phyloP scores from a whole-genome alignment of 2,888 invertebrate species.

The Drosophila histrio region DNA sequence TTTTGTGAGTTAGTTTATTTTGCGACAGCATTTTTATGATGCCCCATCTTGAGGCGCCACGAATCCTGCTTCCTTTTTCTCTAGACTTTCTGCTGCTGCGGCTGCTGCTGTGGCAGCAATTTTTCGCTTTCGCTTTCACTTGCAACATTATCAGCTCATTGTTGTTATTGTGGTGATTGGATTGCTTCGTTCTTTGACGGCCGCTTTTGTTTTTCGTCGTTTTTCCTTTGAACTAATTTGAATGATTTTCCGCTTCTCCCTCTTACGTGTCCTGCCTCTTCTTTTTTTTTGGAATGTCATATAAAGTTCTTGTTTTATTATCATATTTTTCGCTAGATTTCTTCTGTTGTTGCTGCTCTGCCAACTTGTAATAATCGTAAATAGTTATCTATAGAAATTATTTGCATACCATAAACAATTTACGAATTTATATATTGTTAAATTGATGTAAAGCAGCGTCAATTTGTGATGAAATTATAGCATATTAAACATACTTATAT shows the following conservation, averaged over 20 bases:
- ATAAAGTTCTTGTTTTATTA: slow-evolving; percentile 69
- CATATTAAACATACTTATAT: too few relatives aligned
- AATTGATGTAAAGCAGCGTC: slow-evolving; percentile 24
- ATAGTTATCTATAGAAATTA: slow-evolving; percentile 37
- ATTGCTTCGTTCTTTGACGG: slow-evolving; percentile 43
- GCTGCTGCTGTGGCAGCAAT: slow-evolving; percentile 50
- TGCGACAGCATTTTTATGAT: slow-evolving; percentile 62
- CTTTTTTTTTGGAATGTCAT: slow-evolving; percentile 4
- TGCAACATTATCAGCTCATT: slow-evolving; percentile 64
- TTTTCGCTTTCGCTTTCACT: slow-evolving; percentile 54
- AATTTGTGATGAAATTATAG: too few relatives aligned
- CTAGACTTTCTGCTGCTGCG: slow-evolving; percentile 9
- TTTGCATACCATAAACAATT: slow-evolving; percentile 42
- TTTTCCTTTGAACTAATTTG: slow-evolving; percentile 59
- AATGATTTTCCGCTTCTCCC: slow-evolving; percentile 59
- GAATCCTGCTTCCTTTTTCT: slow-evolving; percentile 68
- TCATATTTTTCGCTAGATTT: slow-evolving; percentile 56
- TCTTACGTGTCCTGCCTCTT: slow-evolving; percentile 7
- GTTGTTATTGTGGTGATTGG: slow-evolving; percentile 58
- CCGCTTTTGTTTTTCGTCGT: slow-evolving; percentile 56
- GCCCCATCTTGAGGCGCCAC: slow-evolving; percentile 69
- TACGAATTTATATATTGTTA: slow-evolving; percentile 22
- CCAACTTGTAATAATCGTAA: slow-evolving; percentile 53
- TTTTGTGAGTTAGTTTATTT: slow-evolving; percentile 54
- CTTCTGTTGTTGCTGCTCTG: slow-evolving; percentile 9